A percentile compares a stretch with the other conserved stretches of the same genome.
Conservation (phyloP, 2,888 invertebrate genomes). For the Archips xylosteana region DNA sequence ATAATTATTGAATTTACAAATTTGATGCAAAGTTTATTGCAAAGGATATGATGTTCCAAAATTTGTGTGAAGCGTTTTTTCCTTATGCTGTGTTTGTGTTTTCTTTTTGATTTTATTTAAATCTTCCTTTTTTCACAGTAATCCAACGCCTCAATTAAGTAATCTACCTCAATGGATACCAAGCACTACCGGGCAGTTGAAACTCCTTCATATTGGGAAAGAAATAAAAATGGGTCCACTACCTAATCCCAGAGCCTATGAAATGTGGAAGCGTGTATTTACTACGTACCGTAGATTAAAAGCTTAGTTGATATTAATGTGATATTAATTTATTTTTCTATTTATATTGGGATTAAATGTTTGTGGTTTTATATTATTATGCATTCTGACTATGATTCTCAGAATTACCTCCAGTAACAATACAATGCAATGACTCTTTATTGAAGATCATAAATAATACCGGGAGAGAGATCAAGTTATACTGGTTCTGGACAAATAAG, state of each 20-base stretch:
- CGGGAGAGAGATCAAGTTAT: no score
- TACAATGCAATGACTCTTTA: no score
- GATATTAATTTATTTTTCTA: background rate
- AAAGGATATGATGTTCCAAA: no score
- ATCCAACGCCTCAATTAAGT: conserved; percentile 10
- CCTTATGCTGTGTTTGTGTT: no score
- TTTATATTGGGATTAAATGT: background rate
- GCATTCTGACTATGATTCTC: background rate
- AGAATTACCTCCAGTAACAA: no score
- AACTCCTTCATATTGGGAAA: conserved; percentile 51
- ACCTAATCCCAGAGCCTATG: conserved; percentile 42
- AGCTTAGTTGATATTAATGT: conserved; percentile 1
- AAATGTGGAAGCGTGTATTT: conserved; percentile 34
- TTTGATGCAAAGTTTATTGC: no score
- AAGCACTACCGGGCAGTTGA: conserved; percentile 48
- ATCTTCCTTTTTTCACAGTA: conserved; percentile 1
- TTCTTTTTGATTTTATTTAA: background rate
- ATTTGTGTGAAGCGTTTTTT: no score
- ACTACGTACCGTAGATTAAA: conserved; percentile 14
- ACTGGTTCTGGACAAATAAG: no score
- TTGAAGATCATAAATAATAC: no score
- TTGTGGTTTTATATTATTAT: background rate
- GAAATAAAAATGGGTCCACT: conserved; percentile 51
- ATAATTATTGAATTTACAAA: no score
- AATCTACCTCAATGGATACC: conserved; percentile 29